A percentile compares a stretch with the other conserved stretches of the same genome.
Evolutionary conservation across 2,888 invertebrate genomes (phyloP).

Genomic region (Marasmarcha lunaedactyla): DNA sequence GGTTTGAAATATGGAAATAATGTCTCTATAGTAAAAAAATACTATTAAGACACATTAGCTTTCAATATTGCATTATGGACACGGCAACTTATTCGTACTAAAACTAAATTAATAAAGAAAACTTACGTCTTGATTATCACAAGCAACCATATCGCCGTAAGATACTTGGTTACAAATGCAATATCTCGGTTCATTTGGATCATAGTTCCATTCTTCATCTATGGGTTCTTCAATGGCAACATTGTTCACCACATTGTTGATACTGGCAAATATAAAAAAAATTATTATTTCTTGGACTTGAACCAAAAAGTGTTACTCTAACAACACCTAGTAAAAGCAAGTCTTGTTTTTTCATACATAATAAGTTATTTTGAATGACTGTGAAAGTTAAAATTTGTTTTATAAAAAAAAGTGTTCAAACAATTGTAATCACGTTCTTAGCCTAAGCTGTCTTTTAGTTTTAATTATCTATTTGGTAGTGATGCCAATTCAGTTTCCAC

Average conservation of each 20-base stretch:
- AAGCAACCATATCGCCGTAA: conserved; percentile 99
- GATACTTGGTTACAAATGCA: conserved; percentile 98
- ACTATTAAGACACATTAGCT: too few relatives aligned
- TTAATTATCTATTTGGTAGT: too few relatives aligned
- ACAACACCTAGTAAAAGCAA: not conserved
- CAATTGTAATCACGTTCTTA: too few relatives aligned
- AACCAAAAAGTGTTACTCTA: not conserved
- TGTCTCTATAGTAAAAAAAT: too few relatives aligned
- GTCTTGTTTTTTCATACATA: not conserved
- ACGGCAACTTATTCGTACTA: too few relatives aligned
- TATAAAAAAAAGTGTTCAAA: too few relatives aligned
- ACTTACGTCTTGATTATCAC: conserved; percentile 96
- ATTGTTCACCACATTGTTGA: conserved; percentile 64
- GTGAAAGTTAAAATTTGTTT: too few relatives aligned
- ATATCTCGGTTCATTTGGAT: conserved; percentile 95
- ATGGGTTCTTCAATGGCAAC: conserved; percentile 59
- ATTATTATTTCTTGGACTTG: not conserved
- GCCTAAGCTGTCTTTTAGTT: too few relatives aligned
- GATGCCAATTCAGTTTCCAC: too few relatives aligned
- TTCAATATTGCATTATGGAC: too few relatives aligned
- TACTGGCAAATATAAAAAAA: conserved; percentile 23
- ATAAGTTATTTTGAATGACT: conserved; percentile 2
- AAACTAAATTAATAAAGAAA: too few relatives aligned
- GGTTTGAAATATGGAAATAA: too few relatives aligned
- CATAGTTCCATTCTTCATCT: conserved; percentile 90